These are phyloP conservation scores for Antheraea pernyi DNA, from an alignment of 1,140 invertebrate species.

Conservation along the genomic window DNA sequence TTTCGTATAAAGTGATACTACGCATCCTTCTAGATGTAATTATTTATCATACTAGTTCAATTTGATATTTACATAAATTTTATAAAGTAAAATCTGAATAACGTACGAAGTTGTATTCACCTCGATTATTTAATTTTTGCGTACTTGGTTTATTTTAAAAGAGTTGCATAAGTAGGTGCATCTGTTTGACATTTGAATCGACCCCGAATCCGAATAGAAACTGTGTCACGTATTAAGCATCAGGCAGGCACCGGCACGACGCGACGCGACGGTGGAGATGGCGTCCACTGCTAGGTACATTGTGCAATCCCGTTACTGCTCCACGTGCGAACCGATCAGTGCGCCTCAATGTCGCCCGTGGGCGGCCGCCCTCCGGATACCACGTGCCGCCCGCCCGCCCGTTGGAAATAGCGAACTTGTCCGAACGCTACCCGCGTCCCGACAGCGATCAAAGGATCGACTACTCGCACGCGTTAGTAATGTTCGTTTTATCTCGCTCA, in stretches of 20 bases:
- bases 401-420: constrained; percentile 56
- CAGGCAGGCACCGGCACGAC: constrained; percentile 45
- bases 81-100: too few species aligned
- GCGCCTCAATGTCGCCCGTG: constrained; percentile 71
- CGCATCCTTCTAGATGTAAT: too few species aligned
- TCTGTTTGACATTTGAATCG: constrained; percentile 79
- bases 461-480: constrained; percentile 39
- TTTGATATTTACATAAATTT: too few species aligned
- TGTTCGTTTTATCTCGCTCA: constrained; percentile 37
- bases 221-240: constrained; percentile 72
- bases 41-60: too few species aligned
- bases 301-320: constrained; percentile 73
- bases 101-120: too few species aligned
- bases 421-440: constrained; percentile 41
- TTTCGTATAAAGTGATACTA: too few species aligned
- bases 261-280: constrained; percentile 13
- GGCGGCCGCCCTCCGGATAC: constrained; percentile 42
- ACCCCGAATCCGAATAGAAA: constrained; percentile 78
- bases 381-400: constrained; percentile 41
- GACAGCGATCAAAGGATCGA: constrained; percentile 36
- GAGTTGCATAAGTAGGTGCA: constrained; percentile 75
- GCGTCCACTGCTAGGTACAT: constrained; percentile 49
- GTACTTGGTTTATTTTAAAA: constrained; percentile 58
- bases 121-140: constrained; percentile 1
- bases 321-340: constrained; percentile 66